Percentiles rank a stretch among this genome's conserved stretches.
Conservation (phyloP, 2,797 vertebrate genomes). For the Propithecus perrieri region DNA sequence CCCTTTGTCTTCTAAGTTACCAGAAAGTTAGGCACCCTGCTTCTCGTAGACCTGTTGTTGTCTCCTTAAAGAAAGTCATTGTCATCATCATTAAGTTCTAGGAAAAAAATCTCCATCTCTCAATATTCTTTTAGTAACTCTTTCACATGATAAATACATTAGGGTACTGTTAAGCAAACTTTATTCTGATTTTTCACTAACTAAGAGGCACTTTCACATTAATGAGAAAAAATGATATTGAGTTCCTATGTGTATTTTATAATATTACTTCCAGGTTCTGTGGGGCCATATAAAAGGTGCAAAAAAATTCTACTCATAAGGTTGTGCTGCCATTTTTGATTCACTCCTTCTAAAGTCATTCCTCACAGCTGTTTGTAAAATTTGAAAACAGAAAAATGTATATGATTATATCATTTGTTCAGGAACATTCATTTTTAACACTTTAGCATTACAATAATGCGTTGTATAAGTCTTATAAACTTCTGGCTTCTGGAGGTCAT, state of each 20-base stretch:
- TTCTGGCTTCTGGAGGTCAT: constrained; percentile 13
- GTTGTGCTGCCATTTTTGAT: neutral
- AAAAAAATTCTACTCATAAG: neutral
- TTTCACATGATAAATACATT: constrained; percentile 16
- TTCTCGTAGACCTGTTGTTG: neutral
- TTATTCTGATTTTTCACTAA: constrained; percentile 30
- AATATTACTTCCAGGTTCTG: neutral
- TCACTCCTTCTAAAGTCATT: neutral
- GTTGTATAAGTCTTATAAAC: neutral
- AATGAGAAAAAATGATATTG: neutral
- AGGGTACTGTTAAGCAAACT: constrained; percentile 4
- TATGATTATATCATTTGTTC: constrained; percentile 16
- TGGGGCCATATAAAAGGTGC: neutral
- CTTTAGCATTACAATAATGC: neutral
- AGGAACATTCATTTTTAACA: constrained; percentile 14
- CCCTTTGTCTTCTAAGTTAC: constrained; percentile 59
- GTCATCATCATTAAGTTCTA: constrained; percentile 19
- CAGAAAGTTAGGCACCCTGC: constrained; percentile 67
- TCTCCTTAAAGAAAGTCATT: constrained; percentile 20
- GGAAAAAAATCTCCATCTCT: constrained; percentile 10
- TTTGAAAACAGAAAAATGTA: constrained; percentile 37
- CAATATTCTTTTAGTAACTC: neutral
- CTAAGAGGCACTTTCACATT: constrained; percentile 8
- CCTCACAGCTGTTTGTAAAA: constrained; percentile 15
- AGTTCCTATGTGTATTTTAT: constrained; percentile 17